Base-by-base conservation (phyloP, 1,140 invertebrate genomes). In the Scaptodrosophila lebanonensis region DNA sequence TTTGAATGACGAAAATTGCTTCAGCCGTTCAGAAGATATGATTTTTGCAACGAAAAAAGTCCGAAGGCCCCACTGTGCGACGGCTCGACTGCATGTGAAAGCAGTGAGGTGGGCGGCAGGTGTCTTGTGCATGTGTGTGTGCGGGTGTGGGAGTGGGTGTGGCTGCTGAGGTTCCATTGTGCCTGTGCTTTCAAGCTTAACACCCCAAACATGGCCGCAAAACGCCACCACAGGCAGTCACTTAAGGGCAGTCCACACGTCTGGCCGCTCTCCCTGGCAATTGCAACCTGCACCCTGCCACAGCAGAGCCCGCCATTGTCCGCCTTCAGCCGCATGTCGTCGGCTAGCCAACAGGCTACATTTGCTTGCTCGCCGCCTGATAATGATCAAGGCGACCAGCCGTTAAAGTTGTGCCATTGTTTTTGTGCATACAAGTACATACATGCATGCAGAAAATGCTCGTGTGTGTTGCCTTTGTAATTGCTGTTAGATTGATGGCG, bases 361-460 rank as follows among this genome's bases (percentile, higher is more conserved):
- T 3, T 25, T 8, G 22, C 22, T 8, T 3, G 22, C 22, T 25
- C 3, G 44, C 53, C 58, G 64, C 56, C 56, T 57, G 73, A 79
- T 77, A 67, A 72, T 72, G 53, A 79, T 79, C 67, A 67, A 72
- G 54, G 63, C 63, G 63, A 67, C 63, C 73, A 79, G 57, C 72
- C 63, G 73, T 77, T 71, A 72, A 77, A 77, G 43, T 72, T 77
- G 53, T 54, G 48, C 59, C 51, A 68, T 65, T 77, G 73, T 79
- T 72, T 62, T 67, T 77, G 59, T 65, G 40, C 53, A 71, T 33
- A 42, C 62, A 32, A 58, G 48, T 62, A 20, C 49, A 15, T 33
- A 1, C 51, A 20, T 51, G 15, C 45, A 20, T 40, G 16, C n/a
- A n/a, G n/a, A n/a, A n/a, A n/a, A n/a, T 56, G 36, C 43, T 18